These are phyloP conservation scores for Trichonephila inaurata DNA, from an alignment of 1,140 invertebrate species.

Conservation along the genomic window DNA sequence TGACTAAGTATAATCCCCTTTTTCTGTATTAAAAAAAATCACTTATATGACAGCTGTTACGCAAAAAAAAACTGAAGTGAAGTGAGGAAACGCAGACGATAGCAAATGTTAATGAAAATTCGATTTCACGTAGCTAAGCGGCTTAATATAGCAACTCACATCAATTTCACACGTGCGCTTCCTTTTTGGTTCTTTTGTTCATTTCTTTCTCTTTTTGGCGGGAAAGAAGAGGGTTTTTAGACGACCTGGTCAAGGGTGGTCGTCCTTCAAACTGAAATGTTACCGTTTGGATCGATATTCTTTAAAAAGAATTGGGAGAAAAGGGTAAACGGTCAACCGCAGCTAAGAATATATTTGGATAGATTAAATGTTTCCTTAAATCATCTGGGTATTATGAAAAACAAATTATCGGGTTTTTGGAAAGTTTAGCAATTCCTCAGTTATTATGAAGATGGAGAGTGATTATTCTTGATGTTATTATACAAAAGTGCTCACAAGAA, in stretches of 20 bases:
- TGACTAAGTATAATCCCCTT: not conserved
- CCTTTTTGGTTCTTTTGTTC: not conserved
- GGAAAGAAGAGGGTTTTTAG: not conserved
- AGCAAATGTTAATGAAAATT: slow-evolving; percentile 66
- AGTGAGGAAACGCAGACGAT: slow-evolving; percentile 19
- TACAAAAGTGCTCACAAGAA: no score
- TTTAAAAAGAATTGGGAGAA: not conserved
- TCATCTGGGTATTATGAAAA: not conserved
- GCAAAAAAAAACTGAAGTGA: not conserved
- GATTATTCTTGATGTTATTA: no score
- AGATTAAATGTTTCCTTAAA: not conserved
- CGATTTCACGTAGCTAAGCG: slow-evolving; percentile 48
- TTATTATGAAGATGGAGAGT: not conserved
- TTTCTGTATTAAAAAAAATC: not conserved
- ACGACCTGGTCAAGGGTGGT: not conserved
- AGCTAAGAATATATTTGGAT: not conserved
- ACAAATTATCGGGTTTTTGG: not conserved
- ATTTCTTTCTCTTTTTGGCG: not conserved
- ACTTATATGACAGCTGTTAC: slow-evolving; percentile 62
- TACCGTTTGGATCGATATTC: not conserved
- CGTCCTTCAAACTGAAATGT: not conserved
- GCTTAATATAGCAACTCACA: slow-evolving; percentile 57
- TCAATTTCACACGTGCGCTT: slow-evolving; percentile 48
- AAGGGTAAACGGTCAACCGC: slow-evolving; percentile 10
- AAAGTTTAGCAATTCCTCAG: not conserved